These are phyloP conservation scores for Ennomos fuscantarius DNA, from an alignment of 2,888 invertebrate species.

Conservation along the genomic window DNA sequence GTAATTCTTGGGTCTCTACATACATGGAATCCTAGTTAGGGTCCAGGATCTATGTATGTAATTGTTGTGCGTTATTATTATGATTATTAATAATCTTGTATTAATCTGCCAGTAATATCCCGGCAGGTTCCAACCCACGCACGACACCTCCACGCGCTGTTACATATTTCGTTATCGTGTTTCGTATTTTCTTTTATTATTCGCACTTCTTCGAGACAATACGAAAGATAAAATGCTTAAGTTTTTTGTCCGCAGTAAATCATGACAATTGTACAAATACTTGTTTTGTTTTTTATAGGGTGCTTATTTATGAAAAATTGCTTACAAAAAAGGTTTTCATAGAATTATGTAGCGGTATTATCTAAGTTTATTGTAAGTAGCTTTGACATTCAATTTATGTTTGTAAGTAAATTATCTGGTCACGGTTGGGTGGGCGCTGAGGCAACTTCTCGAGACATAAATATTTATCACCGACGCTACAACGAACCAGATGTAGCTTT, in stretches of 20 bases:
- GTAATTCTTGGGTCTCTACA: no score
- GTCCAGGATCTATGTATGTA: no score
- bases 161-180: conserved; percentile 26
- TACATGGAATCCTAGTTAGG: no score
- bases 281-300: conserved; percentile 33
- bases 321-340: conserved; percentile 13
- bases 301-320: conserved; percentile 25
- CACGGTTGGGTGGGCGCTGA: conserved; percentile 12
- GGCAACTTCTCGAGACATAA: conserved; percentile 2
- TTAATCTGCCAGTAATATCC: no score
- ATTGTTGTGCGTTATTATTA: no score
- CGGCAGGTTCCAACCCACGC: no score
- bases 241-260: conserved; percentile 39
- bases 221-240: conserved; percentile 43
- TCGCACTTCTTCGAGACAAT: conserved; percentile 35
- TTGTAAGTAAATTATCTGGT: conserved; percentile 26
- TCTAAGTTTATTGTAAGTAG: conserved; percentile 21
- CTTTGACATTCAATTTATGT: conserved; percentile 22
- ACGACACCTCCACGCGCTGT: conserved; percentile 1
- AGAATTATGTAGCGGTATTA: conserved; percentile 7
- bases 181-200: conserved; percentile 37
- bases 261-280: conserved; percentile 37
- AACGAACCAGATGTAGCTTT: no score
- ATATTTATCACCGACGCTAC: conserved; percentile 1
- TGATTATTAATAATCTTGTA: no score